Conservation (phyloP, 1,140 invertebrate genomes). For the Potamilus streckersoni region DNA sequence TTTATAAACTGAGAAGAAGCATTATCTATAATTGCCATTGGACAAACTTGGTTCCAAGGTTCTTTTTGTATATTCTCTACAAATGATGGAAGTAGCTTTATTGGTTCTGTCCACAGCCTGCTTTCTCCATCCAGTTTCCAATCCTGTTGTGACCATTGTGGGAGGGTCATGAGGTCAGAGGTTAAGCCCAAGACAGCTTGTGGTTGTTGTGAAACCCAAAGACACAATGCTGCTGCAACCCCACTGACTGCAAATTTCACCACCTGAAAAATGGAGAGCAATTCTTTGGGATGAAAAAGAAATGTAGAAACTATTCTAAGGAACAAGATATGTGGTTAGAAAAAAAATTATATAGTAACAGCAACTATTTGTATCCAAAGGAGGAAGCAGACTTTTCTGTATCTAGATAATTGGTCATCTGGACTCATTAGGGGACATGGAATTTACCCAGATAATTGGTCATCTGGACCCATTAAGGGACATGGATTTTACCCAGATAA, state of each 20-base stretch:
- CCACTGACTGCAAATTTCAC: constrained; percentile 11
- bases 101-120: too few relatives aligned
- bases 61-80: too few relatives aligned
- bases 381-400: background rate
- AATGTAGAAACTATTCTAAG: background rate
- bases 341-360: background rate
- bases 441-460: too few relatives aligned
- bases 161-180: constrained; percentile 1
- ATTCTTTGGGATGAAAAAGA: background rate
- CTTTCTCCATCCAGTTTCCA: too few relatives aligned
- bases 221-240: constrained; percentile 19
- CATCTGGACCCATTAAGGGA: too few relatives aligned
- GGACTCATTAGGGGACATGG: background rate
- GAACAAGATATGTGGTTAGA: background rate
- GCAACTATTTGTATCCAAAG: too few relatives aligned
- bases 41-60: too few relatives aligned
- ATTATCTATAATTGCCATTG: too few relatives aligned
- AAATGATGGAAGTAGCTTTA: too few relatives aligned
- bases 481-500: too few relatives aligned
- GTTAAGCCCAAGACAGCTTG: constrained; percentile 3
- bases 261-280: constrained; percentile 7
- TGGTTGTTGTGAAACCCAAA: constrained; percentile 6
- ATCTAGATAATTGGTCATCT: background rate
- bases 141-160: too few relatives aligned
- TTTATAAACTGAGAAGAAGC: too few relatives aligned